phyloP scores from a whole-genome alignment of 1,140 invertebrate genomes.

The Anadara kagoshimensis region DNA sequence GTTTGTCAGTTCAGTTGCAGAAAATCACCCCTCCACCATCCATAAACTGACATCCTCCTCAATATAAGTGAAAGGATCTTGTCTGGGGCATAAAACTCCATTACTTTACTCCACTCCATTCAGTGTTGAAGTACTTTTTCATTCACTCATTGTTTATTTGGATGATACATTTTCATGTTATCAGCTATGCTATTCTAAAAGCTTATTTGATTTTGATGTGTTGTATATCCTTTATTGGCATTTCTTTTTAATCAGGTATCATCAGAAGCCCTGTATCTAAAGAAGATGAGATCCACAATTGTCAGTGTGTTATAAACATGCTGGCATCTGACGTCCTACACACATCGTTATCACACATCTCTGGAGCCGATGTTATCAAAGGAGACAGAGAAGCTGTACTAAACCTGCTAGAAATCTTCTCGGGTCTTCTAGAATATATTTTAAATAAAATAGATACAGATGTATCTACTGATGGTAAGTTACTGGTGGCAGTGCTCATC shows the following conservation, averaged over 20 bases:
- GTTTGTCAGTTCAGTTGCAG: too few relatives aligned
- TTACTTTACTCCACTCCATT: too few relatives aligned
- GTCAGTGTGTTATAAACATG: conserved; percentile 70
- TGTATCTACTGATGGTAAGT: conserved; percentile 51
- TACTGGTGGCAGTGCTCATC: too few relatives aligned
- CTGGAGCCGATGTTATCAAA: conserved; percentile 63
- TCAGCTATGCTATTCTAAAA: too few relatives aligned
- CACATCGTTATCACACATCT: conserved; percentile 72
- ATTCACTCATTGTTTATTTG: too few relatives aligned
- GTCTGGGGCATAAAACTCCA: too few relatives aligned
- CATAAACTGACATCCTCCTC: too few relatives aligned
- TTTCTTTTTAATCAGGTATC: conserved; percentile 56
- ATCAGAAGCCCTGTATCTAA: conserved; percentile 54
- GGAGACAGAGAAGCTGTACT: conserved; percentile 59
- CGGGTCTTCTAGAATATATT: conserved; percentile 68
- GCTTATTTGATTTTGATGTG: too few relatives aligned
- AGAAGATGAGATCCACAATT: conserved; percentile 72
- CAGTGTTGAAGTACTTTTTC: too few relatives aligned
- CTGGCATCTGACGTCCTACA: conserved; percentile 68
- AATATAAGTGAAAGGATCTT: too few relatives aligned
- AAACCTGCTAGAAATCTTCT: conserved; percentile 72
- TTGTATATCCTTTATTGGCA: background rate
- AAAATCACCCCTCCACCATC: too few relatives aligned
- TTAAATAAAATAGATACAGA: conserved; percentile 70
- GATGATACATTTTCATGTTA: too few relatives aligned